These are phyloP conservation scores for Zoanthus gigantus DNA, from an alignment of 92 coral and sea anemone genomes.

Conservation along the genomic window DNA sequence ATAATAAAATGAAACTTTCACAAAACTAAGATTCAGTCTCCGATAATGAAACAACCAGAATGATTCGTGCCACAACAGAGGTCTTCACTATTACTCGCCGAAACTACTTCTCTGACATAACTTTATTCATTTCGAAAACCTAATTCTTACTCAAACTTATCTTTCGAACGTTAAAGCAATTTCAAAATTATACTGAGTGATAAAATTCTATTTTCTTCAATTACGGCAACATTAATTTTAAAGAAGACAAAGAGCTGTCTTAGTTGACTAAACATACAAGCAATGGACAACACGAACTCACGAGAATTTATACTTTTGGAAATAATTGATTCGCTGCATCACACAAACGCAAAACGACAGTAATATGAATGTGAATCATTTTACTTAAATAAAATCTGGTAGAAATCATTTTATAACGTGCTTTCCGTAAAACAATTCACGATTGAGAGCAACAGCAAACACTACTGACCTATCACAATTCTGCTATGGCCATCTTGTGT, in stretches of 20 bases:
- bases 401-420: background rate
- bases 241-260: conserved; percentile 5
- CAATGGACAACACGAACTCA: background rate
- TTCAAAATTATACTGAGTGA: conserved; percentile 1
- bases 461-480: conserved; percentile 28
- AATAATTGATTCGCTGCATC: conserved; percentile 37
- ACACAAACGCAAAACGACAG: background rate
- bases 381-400: background rate
- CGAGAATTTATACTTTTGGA: background rate
- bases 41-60: conserved; percentile 26
- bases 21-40: conserved; percentile 34
- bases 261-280: background rate
- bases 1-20: conserved; percentile 37
- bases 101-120: background rate
- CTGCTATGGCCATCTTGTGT: background rate
- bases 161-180: background rate
- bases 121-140: background rate
- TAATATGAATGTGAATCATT: background rate
- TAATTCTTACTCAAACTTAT: conserved; percentile 14
- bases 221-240: conserved; percentile 17
- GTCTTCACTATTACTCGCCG: background rate
- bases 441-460: conserved; percentile 9
- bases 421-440: conserved; percentile 12
- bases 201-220: conserved; percentile 6
- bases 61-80: conserved; percentile 25